A percentile compares a stretch with the other conserved stretches of the same genome.
Conservation (phyloP, 2,113 vertebrate genomes). For the Aplodontia rufa region DNA sequence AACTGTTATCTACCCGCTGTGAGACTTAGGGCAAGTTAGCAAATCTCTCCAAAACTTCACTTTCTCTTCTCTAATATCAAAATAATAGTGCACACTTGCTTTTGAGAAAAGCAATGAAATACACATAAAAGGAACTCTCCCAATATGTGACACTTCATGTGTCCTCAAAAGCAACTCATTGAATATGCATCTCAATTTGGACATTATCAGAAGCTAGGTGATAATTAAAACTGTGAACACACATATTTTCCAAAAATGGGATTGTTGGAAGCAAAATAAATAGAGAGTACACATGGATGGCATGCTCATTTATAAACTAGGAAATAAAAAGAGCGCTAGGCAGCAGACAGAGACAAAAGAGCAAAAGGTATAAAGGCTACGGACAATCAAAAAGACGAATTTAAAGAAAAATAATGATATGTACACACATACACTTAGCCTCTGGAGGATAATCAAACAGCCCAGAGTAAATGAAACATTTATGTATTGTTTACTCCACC, state of each 20-base stretch:
- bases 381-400: neutral
- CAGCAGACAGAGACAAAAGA: neutral
- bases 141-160: neutral
- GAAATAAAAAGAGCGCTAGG: neutral
- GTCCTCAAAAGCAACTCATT: neutral
- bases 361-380: neutral
- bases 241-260: neutral
- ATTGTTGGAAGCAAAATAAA: neutral
- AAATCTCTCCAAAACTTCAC: constrained; percentile 71
- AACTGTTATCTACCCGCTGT: constrained; percentile 62
- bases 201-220: neutral
- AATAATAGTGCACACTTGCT: constrained; percentile 10
- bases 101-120: constrained; percentile 43
- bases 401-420: constrained; percentile 9
- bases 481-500: neutral
- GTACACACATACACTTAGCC: too few species aligned
- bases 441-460: neutral
- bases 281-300: neutral
- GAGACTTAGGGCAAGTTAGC: constrained; percentile 63
- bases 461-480: neutral
- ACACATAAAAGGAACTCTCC: neutral
- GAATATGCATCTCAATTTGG: neutral
- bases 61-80: constrained; percentile 64
- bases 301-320: neutral
- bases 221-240: neutral